Evolutionary conservation across 2,888 invertebrate species (phyloP).

Genomic region (Oithona nana): DNA sequence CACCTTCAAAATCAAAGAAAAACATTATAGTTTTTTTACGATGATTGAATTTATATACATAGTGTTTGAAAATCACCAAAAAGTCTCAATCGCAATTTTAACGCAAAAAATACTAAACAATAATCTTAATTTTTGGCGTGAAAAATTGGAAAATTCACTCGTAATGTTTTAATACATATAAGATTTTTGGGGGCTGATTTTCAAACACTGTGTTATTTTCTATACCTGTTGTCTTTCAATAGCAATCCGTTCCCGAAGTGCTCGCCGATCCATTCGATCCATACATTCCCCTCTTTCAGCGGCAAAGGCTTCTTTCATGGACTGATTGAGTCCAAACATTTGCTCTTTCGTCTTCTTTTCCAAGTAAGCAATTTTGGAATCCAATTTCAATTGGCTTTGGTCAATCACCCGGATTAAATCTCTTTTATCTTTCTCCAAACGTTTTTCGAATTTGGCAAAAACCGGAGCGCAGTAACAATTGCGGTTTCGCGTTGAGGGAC

Average conservation of each 20-base stretch:
- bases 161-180: too few species aligned
- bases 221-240: constrained; percentile 15
- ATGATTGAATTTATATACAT: too few species aligned
- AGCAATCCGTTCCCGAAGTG: constrained; percentile 9
- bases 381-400: constrained; percentile 54
- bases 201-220: too few species aligned
- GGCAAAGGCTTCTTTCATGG: constrained; percentile 17
- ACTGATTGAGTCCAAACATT: constrained; percentile 37
- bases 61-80: too few species aligned
- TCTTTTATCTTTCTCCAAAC: constrained; percentile 53
- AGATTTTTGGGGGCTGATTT: too few species aligned
- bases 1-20: not conserved
- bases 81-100: too few species aligned
- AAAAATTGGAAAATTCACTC: too few species aligned
- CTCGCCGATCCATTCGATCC: constrained; percentile 16
- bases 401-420: constrained; percentile 58
- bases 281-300: constrained; percentile 15
- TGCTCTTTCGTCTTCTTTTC: constrained; percentile 52
- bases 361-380: constrained; percentile 57
- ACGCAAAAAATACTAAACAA: too few species aligned
- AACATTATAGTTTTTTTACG: too few species aligned
- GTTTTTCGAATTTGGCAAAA: constrained; percentile 64
- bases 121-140: too few species aligned
- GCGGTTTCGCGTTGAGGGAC: constrained; percentile 80
- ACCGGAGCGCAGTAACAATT: constrained; percentile 83